Conservation (phyloP, 2,888 invertebrate species). For the Neoaliturus tenellus region DNA sequence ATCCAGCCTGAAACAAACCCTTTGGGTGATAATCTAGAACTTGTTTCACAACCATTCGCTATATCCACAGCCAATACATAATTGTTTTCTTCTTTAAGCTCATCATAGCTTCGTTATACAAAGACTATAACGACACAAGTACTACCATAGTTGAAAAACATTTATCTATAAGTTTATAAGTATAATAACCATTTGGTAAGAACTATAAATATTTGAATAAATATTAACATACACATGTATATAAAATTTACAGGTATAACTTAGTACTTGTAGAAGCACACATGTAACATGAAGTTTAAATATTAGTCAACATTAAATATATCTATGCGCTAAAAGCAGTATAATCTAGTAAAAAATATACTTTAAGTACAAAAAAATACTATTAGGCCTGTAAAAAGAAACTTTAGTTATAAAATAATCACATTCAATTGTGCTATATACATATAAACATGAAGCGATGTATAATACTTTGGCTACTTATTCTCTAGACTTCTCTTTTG, state of each 20-base stretch:
- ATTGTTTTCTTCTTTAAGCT: too few species aligned
- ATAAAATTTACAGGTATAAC: background rate
- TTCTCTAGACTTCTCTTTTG: background rate
- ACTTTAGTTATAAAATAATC: background rate
- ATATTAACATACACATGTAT: background rate
- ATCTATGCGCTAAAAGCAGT: background rate
- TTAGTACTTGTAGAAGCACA: background rate
- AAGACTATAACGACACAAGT: too few species aligned
- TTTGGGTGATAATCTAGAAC: too few species aligned
- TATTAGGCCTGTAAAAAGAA: background rate
- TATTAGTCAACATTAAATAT: background rate
- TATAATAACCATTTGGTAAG: background rate
- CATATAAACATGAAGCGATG: background rate
- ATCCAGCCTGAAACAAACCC: too few species aligned
- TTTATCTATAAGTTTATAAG: too few species aligned
- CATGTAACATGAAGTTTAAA: background rate
- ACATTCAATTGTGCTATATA: conserved; percentile 22
- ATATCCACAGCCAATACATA: too few species aligned
- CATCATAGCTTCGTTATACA: too few species aligned
- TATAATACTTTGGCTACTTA: background rate
- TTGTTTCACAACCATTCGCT: too few species aligned
- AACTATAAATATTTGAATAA: background rate
- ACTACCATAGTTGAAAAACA: too few species aligned
- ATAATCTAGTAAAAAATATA: too few species aligned
- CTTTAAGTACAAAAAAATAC: background rate